Percentiles rank a stretch among this genome's conserved stretches.
These are phyloP conservation scores for Tetramorium alpestre DNA, from an alignment of 1,140 invertebrate genomes.

Conservation along the genomic window DNA sequence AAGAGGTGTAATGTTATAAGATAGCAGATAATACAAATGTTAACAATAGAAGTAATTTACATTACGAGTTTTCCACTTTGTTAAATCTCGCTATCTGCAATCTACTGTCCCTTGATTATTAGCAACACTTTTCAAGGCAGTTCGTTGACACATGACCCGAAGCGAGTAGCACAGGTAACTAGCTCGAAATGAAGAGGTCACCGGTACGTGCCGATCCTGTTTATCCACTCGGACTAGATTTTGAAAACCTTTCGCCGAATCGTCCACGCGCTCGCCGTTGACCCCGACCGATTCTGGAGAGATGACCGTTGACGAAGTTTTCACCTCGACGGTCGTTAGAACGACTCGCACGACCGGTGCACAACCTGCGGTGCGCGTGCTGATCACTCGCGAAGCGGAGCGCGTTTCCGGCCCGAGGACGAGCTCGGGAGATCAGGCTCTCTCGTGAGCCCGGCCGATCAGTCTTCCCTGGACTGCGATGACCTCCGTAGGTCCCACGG, in stretches of 20 bases:
- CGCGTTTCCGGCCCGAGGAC: constrained; percentile 72
- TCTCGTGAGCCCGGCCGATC: constrained; percentile 59
- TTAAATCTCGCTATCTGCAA: constrained; percentile 24
- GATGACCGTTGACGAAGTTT: constrained; percentile 69
- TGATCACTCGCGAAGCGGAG: constrained; percentile 61
- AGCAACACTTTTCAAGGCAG: constrained; percentile 60
- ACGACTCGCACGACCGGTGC: constrained; percentile 10
- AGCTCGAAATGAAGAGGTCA: constrained; percentile 40
- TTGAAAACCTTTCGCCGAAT: constrained; percentile 66
- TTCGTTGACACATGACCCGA: constrained; percentile 77
- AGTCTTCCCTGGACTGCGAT: constrained; percentile 73
- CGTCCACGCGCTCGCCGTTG: constrained; percentile 72
- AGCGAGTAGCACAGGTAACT: constrained; percentile 26
- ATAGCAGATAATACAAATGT: neutral
- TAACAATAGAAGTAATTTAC: constrained; percentile 44
- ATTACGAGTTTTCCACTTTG: constrained; percentile 23
- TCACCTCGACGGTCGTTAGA: constrained; percentile 31
- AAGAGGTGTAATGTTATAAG: neutral
- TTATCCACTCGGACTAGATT: constrained; percentile 62
- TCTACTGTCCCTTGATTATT: constrained; percentile 65
- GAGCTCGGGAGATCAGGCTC: neutral
- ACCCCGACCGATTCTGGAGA: constrained; percentile 52
- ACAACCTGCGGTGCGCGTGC: constrained; percentile 71
- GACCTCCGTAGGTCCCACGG: constrained; percentile 79
- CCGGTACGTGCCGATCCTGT: constrained; percentile 66